Conservation (phyloP, 2,888 invertebrate species). For the Polyploca ridens region DNA sequence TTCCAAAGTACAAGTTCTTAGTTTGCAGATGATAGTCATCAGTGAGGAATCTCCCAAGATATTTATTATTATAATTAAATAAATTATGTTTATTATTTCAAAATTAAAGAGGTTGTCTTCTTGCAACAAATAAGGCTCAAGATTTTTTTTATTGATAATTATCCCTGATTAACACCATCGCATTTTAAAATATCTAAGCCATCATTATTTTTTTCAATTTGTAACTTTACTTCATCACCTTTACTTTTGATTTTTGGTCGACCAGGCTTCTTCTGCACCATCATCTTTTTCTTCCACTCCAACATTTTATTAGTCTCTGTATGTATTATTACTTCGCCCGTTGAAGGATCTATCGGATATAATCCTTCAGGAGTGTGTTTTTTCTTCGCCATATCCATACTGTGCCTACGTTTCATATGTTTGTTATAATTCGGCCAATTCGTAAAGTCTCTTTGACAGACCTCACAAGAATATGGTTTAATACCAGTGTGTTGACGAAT, state of each 20-base stretch:
- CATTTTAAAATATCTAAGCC: not conserved
- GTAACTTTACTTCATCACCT: constrained; percentile 12
- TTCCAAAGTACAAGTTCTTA: too few species aligned
- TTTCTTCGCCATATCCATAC: constrained; percentile 68
- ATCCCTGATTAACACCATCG: not conserved
- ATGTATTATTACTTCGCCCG: constrained; percentile 48
- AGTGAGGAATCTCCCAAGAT: too few species aligned
- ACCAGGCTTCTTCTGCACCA: constrained; percentile 38
- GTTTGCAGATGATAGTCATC: too few species aligned
- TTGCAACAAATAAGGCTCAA: not conserved
- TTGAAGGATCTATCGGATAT: constrained; percentile 59
- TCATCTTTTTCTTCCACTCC: constrained; percentile 61
- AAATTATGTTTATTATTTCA: too few species aligned
- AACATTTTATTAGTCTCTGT: constrained; percentile 47
- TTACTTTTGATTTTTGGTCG: constrained; percentile 25
- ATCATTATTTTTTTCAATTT: not conserved
- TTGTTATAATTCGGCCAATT: constrained; percentile 92
- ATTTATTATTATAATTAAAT: too few species aligned
- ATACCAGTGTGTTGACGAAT: constrained; percentile 87
- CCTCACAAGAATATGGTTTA: constrained; percentile 88
- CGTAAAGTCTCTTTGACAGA: constrained; percentile 87
- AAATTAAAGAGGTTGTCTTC: not conserved
- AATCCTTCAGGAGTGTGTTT: constrained; percentile 68
- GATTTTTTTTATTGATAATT: not conserved
- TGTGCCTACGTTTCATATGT: constrained; percentile 90